Base-by-base conservation (phyloP, 2,888 invertebrate genomes). In the Cotesia congregata region DNA sequence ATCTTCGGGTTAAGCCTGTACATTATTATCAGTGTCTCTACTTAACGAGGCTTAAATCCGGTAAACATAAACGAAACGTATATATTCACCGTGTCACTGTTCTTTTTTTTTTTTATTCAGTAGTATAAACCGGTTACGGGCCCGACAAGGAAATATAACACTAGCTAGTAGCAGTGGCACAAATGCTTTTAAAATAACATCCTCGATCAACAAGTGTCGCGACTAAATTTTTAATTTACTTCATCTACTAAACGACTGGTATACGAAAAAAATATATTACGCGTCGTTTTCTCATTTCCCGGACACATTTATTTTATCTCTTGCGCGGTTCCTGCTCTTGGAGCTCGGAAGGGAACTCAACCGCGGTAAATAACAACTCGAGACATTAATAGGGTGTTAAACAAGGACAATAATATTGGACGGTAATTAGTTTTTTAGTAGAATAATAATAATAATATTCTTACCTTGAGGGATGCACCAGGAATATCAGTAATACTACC, bases 401-500 rank as follows among this genome's bases (percentile, higher is more conserved):
- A 67, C n/a, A 15, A 38, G n/a, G 38, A 67, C 20, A 67, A 67
- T 38, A 67, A 67, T 20, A 38, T 9, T 38, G 12, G 12, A 67
- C 7, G 5, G 67, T 1, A 50, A 50, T 12, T 12, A 50, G 7
- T 12, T 50, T 50, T 12, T 67, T 7, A 3, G 17, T 15, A 62
- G 62, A 38, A 6, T 61, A 38, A 9, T 61, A 62, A 39, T 61
- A 6, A 12, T 59, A n/a, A 39, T 77, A 20, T 61, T 84, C 86
- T 83, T 81, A 89, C 89, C 88, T 88, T 83, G 86, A 83, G 77
- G 85, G 85, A 85, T 88, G 86, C 82, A 87, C 84, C 85, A 88
- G 86, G 80, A 83, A 80, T 85, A 86, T 85, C 85, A 89, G 86
- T 87, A 89, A 86, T 85, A 83, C 86, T 86, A 88, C 85, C 83